A percentile compares a stretch with the other conserved stretches of the same genome.
Evolutionary conservation across 2,113 vertebrate genomes (phyloP).

Genomic region (Cercocebus atys): DNA sequence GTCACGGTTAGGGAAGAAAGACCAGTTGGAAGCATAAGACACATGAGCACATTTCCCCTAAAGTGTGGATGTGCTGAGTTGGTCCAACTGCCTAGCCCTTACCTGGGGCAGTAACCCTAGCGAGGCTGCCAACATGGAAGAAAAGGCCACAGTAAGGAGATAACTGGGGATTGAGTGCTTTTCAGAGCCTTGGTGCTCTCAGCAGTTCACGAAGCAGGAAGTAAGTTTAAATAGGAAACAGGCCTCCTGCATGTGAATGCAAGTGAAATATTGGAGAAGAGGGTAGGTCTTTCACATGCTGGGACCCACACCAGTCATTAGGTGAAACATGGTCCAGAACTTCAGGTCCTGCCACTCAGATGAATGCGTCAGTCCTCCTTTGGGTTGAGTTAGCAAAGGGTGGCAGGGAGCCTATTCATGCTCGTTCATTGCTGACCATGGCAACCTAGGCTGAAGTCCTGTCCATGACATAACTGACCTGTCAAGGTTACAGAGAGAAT

Average conservation of each 20-base stretch:
- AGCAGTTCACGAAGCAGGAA: background rate
- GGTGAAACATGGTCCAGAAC: background rate
- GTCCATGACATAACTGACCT: background rate
- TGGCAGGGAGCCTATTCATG: accelerated
- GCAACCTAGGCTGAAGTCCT: background rate
- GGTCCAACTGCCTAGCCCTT: background rate
- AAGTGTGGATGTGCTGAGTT: background rate
- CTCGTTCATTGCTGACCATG: accelerated
- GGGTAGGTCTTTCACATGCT: background rate
- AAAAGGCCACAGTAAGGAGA: background rate
- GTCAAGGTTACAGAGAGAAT: background rate
- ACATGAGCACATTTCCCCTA: background rate
- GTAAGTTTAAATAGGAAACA: background rate
- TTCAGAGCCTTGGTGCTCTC: background rate
- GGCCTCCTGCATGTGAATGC: background rate
- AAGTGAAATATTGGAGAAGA: background rate
- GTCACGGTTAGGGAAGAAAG: background rate
- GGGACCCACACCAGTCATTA: background rate
- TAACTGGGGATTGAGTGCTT: accelerated
- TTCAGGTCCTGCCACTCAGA: background rate
- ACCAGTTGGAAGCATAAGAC: background rate
- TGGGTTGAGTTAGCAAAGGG: background rate
- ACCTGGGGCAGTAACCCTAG: background rate
- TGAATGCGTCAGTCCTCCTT: accelerated
- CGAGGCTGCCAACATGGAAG: background rate